Evolutionary conservation across 2,797 vertebrate species (phyloP).

Genomic region (Valencia hispanica): DNA sequence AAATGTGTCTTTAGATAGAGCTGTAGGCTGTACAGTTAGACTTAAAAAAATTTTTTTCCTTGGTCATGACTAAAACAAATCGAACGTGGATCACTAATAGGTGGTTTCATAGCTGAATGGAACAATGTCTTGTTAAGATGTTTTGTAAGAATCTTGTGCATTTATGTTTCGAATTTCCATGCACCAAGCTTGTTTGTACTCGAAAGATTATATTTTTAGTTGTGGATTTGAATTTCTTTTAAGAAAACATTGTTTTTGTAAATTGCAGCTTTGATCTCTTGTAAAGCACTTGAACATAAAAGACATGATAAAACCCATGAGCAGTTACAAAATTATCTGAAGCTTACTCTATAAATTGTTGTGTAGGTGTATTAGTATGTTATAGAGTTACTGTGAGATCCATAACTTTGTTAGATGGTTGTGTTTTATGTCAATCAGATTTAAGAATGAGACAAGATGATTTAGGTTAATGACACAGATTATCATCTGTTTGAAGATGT

Average conservation of each 20-base stretch:
- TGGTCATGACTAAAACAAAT: background rate
- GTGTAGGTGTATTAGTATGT: constrained; percentile 42
- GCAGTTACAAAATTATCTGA: constrained; percentile 45
- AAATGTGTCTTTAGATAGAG: too few species aligned
- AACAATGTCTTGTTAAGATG: background rate
- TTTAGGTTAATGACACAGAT: constrained; percentile 66
- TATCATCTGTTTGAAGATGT: constrained; percentile 68
- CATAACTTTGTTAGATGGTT: constrained; percentile 37
- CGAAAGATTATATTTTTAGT: background rate
- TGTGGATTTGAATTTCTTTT: background rate
- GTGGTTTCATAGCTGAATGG: background rate
- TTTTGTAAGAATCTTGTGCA: background rate
- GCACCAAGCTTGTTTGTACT: background rate
- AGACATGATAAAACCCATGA: constrained; percentile 28
- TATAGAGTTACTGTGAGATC: constrained; percentile 59
- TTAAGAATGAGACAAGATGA: constrained; percentile 32
- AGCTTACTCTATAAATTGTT: constrained; percentile 11
- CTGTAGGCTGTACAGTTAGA: too few species aligned
- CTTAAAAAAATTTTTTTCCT: background rate
- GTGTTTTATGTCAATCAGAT: background rate
- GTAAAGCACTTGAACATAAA: constrained; percentile 2
- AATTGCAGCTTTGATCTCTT: background rate
- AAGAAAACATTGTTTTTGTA: background rate
- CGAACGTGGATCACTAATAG: background rate
- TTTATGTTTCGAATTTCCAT: too few species aligned